These are phyloP conservation scores for Ooceraea biroi DNA, from an alignment of 1,140 invertebrate genomes.

Conservation along the genomic window DNA sequence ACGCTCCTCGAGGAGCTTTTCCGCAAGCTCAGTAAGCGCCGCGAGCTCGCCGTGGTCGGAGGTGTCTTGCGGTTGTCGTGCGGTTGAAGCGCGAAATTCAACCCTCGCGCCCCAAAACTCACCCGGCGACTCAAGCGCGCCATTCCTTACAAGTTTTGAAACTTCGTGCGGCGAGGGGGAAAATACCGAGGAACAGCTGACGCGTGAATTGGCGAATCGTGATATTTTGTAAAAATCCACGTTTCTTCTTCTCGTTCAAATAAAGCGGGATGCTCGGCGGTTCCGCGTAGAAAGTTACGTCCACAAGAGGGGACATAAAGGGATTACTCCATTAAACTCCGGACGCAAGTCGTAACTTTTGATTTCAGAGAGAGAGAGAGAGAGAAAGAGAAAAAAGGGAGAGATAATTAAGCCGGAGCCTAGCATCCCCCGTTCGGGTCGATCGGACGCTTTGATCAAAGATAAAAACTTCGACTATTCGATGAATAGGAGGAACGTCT, in stretches of 20 bases:
- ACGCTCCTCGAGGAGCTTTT: constrained; percentile 65
- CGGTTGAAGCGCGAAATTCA: neutral
- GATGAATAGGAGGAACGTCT: constrained; percentile 42
- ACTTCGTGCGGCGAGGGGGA: constrained; percentile 4
- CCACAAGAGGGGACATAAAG: neutral
- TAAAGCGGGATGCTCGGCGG: neutral
- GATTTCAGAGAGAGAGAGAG: neutral
- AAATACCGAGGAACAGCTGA: constrained; percentile 3
- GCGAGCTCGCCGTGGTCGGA: constrained; percentile 78
- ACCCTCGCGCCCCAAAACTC: neutral
- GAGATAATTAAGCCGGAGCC: constrained; percentile 27
- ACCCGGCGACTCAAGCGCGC: neutral
- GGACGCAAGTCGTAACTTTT: constrained; percentile 22
- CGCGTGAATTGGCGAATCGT: constrained; percentile 16
- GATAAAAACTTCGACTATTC: constrained; percentile 46
- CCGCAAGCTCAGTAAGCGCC: constrained; percentile 82
- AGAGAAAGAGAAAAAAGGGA: neutral
- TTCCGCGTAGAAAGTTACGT: constrained; percentile 3
- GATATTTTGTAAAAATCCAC: constrained; percentile 1
- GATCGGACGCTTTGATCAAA: constrained; percentile 43
- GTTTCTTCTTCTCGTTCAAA: constrained; percentile 12
- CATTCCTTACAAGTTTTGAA: neutral
- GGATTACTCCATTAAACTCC: constrained; percentile 18
- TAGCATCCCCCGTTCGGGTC: neutral
- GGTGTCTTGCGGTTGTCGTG: constrained; percentile 56